Evolutionary conservation across 2,797 vertebrate genomes (phyloP).

Genomic region (Darevskia mixta): DNA sequence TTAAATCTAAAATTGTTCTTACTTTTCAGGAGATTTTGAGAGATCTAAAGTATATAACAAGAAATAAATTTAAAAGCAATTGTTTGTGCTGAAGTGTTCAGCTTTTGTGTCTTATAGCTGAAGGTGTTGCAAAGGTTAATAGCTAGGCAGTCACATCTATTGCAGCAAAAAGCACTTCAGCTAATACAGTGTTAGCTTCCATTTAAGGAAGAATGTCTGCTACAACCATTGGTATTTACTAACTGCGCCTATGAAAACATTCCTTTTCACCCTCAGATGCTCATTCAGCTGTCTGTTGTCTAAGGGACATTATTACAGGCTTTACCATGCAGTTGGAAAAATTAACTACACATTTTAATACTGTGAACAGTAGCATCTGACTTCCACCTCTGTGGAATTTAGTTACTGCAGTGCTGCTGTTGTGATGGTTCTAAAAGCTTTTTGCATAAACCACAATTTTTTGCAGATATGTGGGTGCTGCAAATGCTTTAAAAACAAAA

Average conservation of each 20-base stretch:
- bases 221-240: constrained; percentile 79
- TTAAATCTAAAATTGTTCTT: constrained; percentile 48
- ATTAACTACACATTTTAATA: constrained; percentile 76
- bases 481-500: constrained; percentile 24
- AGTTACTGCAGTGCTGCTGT: constrained; percentile 28
- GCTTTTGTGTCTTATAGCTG: constrained; percentile 30
- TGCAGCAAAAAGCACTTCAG: constrained; percentile 71
- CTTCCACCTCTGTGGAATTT: constrained; percentile 27
- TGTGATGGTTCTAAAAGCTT: constrained; percentile 11
- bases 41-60: constrained; percentile 22
- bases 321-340: constrained; percentile 77
- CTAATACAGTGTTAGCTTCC: constrained; percentile 77
- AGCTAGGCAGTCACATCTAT: constrained; percentile 43
- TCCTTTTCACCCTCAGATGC: constrained; percentile 80
- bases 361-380: constrained; percentile 52
- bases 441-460: constrained; percentile 10
- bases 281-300: constrained; percentile 80
- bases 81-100: constrained; percentile 28
- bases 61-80: not conserved
- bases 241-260: constrained; percentile 82
- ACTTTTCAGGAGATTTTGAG: constrained; percentile 30
- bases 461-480: constrained; percentile 31
- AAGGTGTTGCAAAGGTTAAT: constrained; percentile 69
- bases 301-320: constrained; percentile 76
- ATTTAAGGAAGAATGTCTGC: constrained; percentile 82